These are phyloP conservation scores for Osmoderma eremita DNA, from an alignment of 2,888 invertebrate genomes.

Conservation along the genomic window DNA sequence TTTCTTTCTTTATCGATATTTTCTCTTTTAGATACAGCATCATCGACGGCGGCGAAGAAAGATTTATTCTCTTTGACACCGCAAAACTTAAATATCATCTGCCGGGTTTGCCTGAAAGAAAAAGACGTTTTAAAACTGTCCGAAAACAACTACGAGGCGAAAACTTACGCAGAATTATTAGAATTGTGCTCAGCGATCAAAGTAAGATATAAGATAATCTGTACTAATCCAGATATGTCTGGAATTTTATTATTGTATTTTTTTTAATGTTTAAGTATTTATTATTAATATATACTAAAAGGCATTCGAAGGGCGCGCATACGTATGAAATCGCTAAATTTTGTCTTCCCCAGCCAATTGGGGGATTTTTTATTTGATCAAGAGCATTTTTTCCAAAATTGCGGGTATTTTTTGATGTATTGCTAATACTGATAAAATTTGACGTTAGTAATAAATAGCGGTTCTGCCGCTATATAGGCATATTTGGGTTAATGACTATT, in stretches of 20 bases:
- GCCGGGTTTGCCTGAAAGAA: constrained; percentile 27
- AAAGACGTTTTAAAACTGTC: constrained; percentile 17
- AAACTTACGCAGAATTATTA: constrained; percentile 21
- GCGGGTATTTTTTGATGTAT: too few relatives aligned
- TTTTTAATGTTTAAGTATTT: neutral
- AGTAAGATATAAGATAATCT: constrained; percentile 15
- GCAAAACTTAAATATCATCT: constrained; percentile 17
- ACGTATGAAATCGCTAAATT: neutral
- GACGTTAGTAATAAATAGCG: too few relatives aligned
- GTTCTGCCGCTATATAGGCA: too few relatives aligned
- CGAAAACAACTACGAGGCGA: constrained; percentile 26
- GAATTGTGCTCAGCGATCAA: constrained; percentile 29
- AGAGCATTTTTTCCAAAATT: too few relatives aligned
- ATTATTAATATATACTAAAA: neutral
- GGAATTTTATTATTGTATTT: neutral
- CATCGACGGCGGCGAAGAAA: neutral
- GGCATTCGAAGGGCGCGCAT: neutral
- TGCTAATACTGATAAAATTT: too few relatives aligned
- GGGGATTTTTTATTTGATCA: neutral
- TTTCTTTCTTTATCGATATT: too few relatives aligned
- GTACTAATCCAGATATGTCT: too few relatives aligned
- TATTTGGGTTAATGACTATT: too few relatives aligned
- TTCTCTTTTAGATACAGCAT: too few relatives aligned
- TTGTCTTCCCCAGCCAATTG: neutral
- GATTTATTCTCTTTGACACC: constrained; percentile 14